Evolutionary conservation across 1,140 invertebrate genomes (phyloP), one percentile per base, ranked within the genome.

Genomic region (Macrotrachela quadricornifera): DNA sequence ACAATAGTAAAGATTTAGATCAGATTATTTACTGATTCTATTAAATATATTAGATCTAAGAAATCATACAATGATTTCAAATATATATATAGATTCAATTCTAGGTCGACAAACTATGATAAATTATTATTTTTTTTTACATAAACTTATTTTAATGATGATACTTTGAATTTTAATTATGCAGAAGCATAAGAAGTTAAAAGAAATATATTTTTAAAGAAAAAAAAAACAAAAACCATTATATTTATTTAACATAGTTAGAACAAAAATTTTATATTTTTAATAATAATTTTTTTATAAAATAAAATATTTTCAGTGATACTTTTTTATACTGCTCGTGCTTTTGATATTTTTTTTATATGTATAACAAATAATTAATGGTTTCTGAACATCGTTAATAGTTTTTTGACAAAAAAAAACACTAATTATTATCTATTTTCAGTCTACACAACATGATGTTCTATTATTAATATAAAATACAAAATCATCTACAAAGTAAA

Each of bases 131-230:
- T 96, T 95, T 67, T 73, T 96, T 1, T n/a, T n/a, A n/a, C 21
- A 30, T 30, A 30, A 30, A 30, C 21, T 2, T 30, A 88, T 61
- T 81, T 83, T 59, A 86, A 83, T 71, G 87, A 97, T 67, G 91
- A 97, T 62, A 80, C 78, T 0, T 97, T 96, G 64, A 96, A 95
- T 66, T 96, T 88, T 59, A 95, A 96, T 68, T 94, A 88, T 65
- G 90, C 81, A 10, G 91, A 83, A 77, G 85, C 88, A 0, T 88
- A 92, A 71, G 79, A 82, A 46, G 84, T 85, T 13, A 80, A 82
- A 0, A 85, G 87, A 0, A 83, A 86, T 58, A 96, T 43, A 70
- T 80, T 52, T 83, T 96, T 51, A 79, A 84, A 63, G 87, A 80
- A 68, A 80, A 85, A 55, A 80, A 79, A 62, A 79, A 76, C 10